Evolutionary conservation across 2,888 invertebrate genomes (phyloP).

Genomic region (Ichneumoninae sp.): DNA sequence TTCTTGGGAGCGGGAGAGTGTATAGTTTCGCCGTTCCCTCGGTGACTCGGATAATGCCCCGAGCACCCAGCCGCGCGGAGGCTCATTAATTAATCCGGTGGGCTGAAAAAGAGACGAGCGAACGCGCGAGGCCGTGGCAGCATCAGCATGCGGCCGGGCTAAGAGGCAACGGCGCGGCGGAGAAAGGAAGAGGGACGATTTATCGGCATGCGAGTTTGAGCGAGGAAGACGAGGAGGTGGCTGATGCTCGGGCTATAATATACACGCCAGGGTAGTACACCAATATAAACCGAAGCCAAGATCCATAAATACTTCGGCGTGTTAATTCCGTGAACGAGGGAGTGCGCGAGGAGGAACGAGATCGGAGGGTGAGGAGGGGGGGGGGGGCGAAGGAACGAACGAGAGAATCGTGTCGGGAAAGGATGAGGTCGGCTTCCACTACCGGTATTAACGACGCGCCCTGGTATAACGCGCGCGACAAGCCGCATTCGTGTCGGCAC

Average conservation of each 20-base stretch:
- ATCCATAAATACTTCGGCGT: slow-evolving; percentile 81
- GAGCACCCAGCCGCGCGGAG: slow-evolving; percentile 68
- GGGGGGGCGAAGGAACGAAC: slow-evolving; percentile 42
- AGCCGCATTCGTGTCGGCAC: slow-evolving; percentile 65
- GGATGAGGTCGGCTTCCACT: slow-evolving; percentile 73
- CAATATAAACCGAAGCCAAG: slow-evolving; percentile 69
- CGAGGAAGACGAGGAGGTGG: slow-evolving; percentile 43
- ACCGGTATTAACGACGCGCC: slow-evolving; percentile 80
- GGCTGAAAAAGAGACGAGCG: slow-evolving; percentile 67
- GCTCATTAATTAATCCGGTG: slow-evolving; percentile 79
- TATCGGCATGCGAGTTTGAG: slow-evolving; percentile 10
- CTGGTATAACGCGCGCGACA: slow-evolving; percentile 65
- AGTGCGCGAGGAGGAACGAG: slow-evolving; percentile 36
- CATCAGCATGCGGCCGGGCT: slow-evolving; percentile 42
- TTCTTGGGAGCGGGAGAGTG: neutral
- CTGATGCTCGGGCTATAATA: slow-evolving; percentile 25
- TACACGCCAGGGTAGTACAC: slow-evolving; percentile 56
- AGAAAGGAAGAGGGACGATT: slow-evolving; percentile 32
- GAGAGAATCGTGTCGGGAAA: slow-evolving; percentile 51
- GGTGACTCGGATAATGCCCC: slow-evolving; percentile 75
- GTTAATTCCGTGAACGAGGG: slow-evolving; percentile 81
- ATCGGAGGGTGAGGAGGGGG: neutral
- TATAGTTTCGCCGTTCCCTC: slow-evolving; percentile 39
- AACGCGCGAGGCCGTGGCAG: slow-evolving; percentile 50
- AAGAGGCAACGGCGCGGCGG: slow-evolving; percentile 13